Percentiles rank a stretch among this genome's conserved stretches.
Evolutionary conservation across 2,797 vertebrate species (phyloP).

Genomic region (Characodon lateralis): DNA sequence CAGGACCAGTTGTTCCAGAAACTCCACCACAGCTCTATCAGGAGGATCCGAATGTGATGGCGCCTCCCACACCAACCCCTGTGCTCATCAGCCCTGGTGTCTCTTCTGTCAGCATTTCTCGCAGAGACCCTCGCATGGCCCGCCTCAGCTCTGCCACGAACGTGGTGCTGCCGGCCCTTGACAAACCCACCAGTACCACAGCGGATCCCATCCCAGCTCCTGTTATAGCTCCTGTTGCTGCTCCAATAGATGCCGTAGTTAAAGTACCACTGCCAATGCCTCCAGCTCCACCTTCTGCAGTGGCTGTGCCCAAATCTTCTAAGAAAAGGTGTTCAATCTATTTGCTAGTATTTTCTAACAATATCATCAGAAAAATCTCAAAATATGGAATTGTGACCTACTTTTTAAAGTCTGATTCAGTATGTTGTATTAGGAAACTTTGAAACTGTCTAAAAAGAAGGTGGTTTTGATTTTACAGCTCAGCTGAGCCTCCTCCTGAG

Average conservation of each 20-base stretch:
- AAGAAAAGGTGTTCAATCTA: slow-evolving; percentile 64
- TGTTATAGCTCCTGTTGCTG: slow-evolving; percentile 54
- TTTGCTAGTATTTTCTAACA: neutral
- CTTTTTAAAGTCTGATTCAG: neutral
- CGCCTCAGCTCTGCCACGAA: slow-evolving; percentile 68
- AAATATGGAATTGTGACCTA: neutral
- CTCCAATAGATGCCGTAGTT: slow-evolving; percentile 49
- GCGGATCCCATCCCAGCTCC: slow-evolving; percentile 39
- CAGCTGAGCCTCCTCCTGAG: slow-evolving; percentile 85
- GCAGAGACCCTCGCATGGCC: slow-evolving; percentile 92
- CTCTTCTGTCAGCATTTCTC: slow-evolving; percentile 88
- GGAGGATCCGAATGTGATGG: slow-evolving; percentile 59
- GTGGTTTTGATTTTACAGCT: slow-evolving; percentile 76
- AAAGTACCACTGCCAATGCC: slow-evolving; percentile 73
- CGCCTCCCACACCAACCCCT: slow-evolving; percentile 56
- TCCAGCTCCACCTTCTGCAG: slow-evolving; percentile 52
- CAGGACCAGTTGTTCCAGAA: slow-evolving; percentile 64
- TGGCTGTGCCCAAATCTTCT: slow-evolving; percentile 44
- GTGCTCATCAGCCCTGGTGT: slow-evolving; percentile 62
- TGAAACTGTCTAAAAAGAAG: slow-evolving; percentile 7
- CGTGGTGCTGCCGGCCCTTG: slow-evolving; percentile 48
- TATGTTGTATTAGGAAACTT: neutral
- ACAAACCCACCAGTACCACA: slow-evolving; percentile 47
- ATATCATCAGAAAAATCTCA: neutral
- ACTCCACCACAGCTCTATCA: slow-evolving; percentile 59